Base-by-base conservation (phyloP, 2,113 vertebrate species). In the Madoqua kirkii region DNA sequence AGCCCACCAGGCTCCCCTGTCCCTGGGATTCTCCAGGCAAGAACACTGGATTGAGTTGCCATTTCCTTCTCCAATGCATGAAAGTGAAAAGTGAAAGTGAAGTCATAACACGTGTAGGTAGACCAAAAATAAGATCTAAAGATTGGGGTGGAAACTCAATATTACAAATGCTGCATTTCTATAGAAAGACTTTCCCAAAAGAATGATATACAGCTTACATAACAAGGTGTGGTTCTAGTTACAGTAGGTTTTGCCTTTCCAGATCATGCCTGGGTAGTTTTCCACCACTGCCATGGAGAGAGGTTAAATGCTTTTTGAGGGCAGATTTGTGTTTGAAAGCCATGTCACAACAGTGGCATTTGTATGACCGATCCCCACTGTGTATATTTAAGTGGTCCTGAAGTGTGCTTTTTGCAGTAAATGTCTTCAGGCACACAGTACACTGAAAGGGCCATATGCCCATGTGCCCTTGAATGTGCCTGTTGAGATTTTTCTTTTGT, bases 331-430 rank as follows among this genome's bases (percentile, higher is more conserved):
- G 99, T 64, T 99, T 99, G 31, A 99, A 99, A 98, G 99, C 99
- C 98, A 99, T 99, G 92, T 99, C 99, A 54, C 99, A 99, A 92
- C 99, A 99, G 54, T 99, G 99, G 57, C 99, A 99, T 93, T 99
- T 99, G 93, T 99, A 99, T 14, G 99, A 99, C 43, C 98, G 98
- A 96, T 99, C 98, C 1, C 99, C 99, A 0, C 99, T 99, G 97
- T 99, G 99, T 94, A 99, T 99, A 76, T 99, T 99, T 59, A 99
- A 97, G 96, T 99, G 99, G 93, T 99, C 99, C 98, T 99, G 99
- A 15, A 99, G 99, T 0, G 98, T 99, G 54, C 99, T 99, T 95
- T 99, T 99, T 88, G 99, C 99, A 2, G 99, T 99, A 95, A 99
- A 99, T 1, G 99, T 99, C 98, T 99, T 99, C 96, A 99, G 82